Base-by-base conservation (phyloP, 2,113 vertebrate species). In the Nothocercus nigrocapillus region DNA sequence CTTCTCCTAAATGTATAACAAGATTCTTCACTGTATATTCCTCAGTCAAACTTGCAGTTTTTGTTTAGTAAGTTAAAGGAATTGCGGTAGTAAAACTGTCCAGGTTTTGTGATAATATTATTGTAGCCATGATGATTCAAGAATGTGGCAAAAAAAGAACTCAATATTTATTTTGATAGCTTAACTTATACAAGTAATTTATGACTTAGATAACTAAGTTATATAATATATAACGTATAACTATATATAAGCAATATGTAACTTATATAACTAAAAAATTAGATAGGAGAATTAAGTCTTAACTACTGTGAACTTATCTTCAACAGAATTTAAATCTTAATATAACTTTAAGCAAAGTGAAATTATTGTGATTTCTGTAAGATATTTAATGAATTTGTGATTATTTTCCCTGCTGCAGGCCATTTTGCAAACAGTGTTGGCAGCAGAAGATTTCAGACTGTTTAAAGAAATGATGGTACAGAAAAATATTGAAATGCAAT, bases 391-490 rank as follows among this genome's bases (percentile, higher is more conserved):
- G 38, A 62, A 32, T 64, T n/a, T 49, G 69, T 74, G 53, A 36
- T 1, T 82, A 1, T 93, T 81, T 96, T 94, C 66, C 85, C 82
- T 88, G 73, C 78, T 64, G 61, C 95, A 99, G 99, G 93, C 98
- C 27, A 98, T 99, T 80, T 98, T 99, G 97, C 99, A 99, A 94
- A 99, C 99, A 7, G 98, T 99, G 67, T 73, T 99, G 94, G 99
- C 99, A 83, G 99, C 99, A 91, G 99, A 99, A 92, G 99, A 99
- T 94, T 99, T 99, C 96, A 98, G 98, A 93, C 98, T 99, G 88
- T 99, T 99, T 97, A 99, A 99, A 90, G 98, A 98, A 28, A 97
- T 99, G 98, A 99, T 99, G 99, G 98, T 99, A 58, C 99, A 99
- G 97, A 99, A 99, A 98, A 99, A 99, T 82, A 98, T 99, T 93